Evolutionary conservation across 1,140 invertebrate species (phyloP), one percentile per base, ranked within the genome.

Genomic region (Drosophila pectinifera): DNA sequence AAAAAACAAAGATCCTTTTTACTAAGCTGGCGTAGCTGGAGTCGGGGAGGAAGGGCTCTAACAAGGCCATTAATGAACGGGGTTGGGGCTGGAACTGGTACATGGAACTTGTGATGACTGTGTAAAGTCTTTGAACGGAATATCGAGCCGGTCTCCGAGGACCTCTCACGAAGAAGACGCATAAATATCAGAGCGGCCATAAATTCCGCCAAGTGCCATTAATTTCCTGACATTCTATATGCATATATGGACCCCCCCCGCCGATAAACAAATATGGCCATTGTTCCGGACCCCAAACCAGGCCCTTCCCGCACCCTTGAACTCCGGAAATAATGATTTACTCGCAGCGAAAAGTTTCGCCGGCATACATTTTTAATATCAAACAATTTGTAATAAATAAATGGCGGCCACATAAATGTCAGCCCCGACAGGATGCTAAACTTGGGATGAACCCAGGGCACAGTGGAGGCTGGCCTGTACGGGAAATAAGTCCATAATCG

Each of bases 371-470:
- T 86, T 86, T 88, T 88, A 88, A 88, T 88, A 79, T 68, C 80
- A 89, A 89, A 76, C 79, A 88, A 88, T 89, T 88, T 89, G 84
- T 88, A 80, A 83, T 88, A 88, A 88, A 89, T 89, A 75, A 88
- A 86, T 80, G 82, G 73, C 73, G 65, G 56, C 48, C 49, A 67
- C 68, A 80, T 74, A 85, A 85, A 85, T 88, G 83, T 79, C 83
- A 86, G 74, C 22, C 20, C 38, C 59, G 55, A 80, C 81, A 75
- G 43, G 65, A 81, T 48, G 68, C 65, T 34, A 67, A 65, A 36
- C n/a, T 16, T 11, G 54, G 18, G 20, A 24, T 14, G n/a, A 28
- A 10, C 13, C 6, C 1, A 5, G 28, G 16, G 7, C 5, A 41
- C 38, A 31, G n/a, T 34, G 38, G 18, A 11, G n/a, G 42, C 24